phyloP scores from a whole-genome alignment of 2,797 vertebrate species.

The Cygnus olor region DNA sequence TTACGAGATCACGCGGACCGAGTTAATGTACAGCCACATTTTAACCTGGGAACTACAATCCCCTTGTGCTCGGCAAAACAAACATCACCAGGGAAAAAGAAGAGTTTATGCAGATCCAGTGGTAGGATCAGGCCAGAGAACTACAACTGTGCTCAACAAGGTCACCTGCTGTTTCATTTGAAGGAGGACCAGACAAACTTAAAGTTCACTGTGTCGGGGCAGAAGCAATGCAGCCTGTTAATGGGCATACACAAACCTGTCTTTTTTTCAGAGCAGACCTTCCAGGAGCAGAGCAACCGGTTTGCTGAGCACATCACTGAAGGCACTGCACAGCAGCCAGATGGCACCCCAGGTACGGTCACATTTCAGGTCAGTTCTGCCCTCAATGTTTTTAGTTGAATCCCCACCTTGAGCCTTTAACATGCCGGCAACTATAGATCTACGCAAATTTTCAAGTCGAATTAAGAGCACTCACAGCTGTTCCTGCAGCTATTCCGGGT shows the following conservation, averaged over 20 bases:
- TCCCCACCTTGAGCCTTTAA: neutral
- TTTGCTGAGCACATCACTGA: neutral
- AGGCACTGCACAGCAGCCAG: neutral
- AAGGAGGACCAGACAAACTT: neutral
- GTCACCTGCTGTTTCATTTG: neutral
- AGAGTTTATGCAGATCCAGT: neutral
- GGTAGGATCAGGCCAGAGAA: neutral
- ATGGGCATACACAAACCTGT: neutral
- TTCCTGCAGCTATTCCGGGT: neutral
- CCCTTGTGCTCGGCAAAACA: neutral
- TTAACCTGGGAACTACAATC: neutral
- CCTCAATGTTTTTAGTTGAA: neutral
- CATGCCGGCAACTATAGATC: neutral
- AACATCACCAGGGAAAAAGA: neutral
- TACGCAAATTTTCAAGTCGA: neutral
- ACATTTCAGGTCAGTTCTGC: neutral
- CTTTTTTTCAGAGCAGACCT: neutral
- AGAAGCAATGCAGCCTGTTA: neutral
- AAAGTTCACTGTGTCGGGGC: neutral
- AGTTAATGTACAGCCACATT: constrained; percentile 28
- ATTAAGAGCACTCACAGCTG: constrained; percentile 21
- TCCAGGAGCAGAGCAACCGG: neutral
- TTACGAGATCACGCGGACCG: neutral
- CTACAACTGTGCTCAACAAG: neutral
- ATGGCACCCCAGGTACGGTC: neutral